phyloP scores from a whole-genome alignment of 2,888 invertebrate genomes.

The Catocala nupta region DNA sequence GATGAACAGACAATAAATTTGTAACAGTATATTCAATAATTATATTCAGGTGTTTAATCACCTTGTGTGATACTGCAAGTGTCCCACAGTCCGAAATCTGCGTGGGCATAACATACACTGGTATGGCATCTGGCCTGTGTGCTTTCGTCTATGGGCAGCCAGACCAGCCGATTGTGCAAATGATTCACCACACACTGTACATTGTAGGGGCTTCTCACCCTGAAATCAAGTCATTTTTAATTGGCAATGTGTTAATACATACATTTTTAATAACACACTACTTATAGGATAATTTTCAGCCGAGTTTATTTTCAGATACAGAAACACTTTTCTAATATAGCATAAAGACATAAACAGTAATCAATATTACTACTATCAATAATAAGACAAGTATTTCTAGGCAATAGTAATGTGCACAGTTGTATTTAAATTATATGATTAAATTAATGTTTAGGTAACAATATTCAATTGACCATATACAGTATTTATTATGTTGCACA shows the following conservation, averaged over 20 bases:
- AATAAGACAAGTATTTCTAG: too few relatives aligned
- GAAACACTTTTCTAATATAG: too few relatives aligned
- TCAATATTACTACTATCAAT: too few relatives aligned
- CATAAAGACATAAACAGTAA: too few relatives aligned
- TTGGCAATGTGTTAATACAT: conserved; percentile 13
- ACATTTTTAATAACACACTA: neutral
- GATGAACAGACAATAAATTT: too few relatives aligned
- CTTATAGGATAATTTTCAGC: too few relatives aligned
- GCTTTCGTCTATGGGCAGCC: conserved; percentile 76
- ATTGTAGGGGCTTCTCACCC: conserved; percentile 83
- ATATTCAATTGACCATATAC: too few relatives aligned
- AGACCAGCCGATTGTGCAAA: conserved; percentile 82
- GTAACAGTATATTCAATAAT: neutral
- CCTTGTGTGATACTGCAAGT: conserved; percentile 82
- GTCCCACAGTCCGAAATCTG: conserved; percentile 79
- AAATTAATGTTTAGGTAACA: too few relatives aligned
- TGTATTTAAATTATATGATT: too few relatives aligned
- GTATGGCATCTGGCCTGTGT: conserved; percentile 81
- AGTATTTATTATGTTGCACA: too few relatives aligned
- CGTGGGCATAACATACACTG: conserved; percentile 77
- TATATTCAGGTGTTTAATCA: conserved; percentile 33
- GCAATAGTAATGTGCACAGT: too few relatives aligned
- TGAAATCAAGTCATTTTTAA: conserved; percentile 47
- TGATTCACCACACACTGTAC: conserved; percentile 71
- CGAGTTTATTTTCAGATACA: too few relatives aligned